phyloP scores from a whole-genome alignment of 2,113 vertebrate species.

The Dryoscopus gambensis region DNA sequence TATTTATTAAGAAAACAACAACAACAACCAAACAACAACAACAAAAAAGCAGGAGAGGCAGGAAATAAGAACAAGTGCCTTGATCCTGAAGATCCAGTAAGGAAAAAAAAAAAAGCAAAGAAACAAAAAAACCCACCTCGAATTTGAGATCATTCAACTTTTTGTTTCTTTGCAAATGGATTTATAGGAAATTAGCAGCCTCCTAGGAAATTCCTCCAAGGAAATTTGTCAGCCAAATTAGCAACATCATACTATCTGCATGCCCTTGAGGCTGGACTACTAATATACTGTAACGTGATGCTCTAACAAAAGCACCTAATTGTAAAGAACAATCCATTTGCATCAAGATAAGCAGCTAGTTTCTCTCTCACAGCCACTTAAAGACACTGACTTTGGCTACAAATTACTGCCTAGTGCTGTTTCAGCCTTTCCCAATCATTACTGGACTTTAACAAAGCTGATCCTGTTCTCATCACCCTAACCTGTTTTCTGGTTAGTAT shows the following conservation, averaged over 20 bases:
- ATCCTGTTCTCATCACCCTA: background rate
- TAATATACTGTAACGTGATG: background rate
- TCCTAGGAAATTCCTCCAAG: no score
- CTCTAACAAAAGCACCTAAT: conserved; percentile 47
- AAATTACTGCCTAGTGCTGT: background rate
- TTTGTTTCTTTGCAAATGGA: background rate
- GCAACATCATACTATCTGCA: background rate
- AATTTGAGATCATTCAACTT: background rate
- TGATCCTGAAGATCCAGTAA: background rate
- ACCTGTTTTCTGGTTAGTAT: conserved; percentile 52
- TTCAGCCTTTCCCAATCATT: conserved; percentile 22
- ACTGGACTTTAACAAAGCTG: conserved; percentile 30
- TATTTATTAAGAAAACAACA: background rate
- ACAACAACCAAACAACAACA: background rate
- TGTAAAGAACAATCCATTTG: conserved; percentile 39
- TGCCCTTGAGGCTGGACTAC: conserved; percentile 9
- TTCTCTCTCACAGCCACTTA: conserved; percentile 21
- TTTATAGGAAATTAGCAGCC: conserved; percentile 13
- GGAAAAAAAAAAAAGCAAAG: background rate
- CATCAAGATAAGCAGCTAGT: conserved; percentile 50
- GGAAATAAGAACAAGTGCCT: background rate
- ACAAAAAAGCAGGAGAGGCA: background rate
- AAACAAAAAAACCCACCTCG: background rate
- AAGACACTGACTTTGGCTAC: conserved; percentile 1
- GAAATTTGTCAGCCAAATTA: conserved; percentile 23